Conservation (phyloP, 2,888 invertebrate species). For the Mythimna pallens region DNA sequence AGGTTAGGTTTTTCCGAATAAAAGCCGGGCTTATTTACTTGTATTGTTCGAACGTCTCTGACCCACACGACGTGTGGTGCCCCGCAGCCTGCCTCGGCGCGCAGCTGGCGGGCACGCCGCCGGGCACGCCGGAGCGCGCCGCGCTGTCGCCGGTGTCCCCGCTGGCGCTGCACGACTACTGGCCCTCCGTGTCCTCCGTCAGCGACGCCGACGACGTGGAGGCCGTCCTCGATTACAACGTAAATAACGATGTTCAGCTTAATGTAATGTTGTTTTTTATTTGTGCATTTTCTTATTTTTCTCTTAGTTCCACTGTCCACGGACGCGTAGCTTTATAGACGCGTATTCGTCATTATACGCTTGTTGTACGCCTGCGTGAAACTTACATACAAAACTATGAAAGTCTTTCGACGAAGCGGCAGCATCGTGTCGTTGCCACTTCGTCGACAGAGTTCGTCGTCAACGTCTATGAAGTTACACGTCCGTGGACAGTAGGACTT, state of each 20-base stretch:
- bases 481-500: neutral
- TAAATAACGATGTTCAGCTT: conserved; percentile 72
- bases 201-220: conserved; percentile 85
- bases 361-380: too few species aligned
- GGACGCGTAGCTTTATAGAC: too few species aligned
- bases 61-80: neutral
- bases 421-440: too few species aligned
- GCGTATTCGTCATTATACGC: too few species aligned
- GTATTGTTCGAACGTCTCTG: too few species aligned
- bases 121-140: conserved; percentile 67
- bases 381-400: too few species aligned
- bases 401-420: too few species aligned
- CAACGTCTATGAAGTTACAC: too few species aligned
- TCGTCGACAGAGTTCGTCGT: too few species aligned
- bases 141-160: conserved; percentile 64
- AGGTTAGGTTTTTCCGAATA: too few species aligned
- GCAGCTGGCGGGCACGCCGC: conserved; percentile 58
- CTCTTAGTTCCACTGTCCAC: neutral
- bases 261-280: conserved; percentile 56
- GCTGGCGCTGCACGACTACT: conserved; percentile 77
- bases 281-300: conserved; percentile 22
- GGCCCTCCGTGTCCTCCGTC: conserved; percentile 81
- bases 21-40: too few species aligned
- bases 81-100: conserved; percentile 52
- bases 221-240: conserved; percentile 83